Conservation (phyloP, 2,797 vertebrate genomes). For the Gymnoscopelus microlampas region DNA sequence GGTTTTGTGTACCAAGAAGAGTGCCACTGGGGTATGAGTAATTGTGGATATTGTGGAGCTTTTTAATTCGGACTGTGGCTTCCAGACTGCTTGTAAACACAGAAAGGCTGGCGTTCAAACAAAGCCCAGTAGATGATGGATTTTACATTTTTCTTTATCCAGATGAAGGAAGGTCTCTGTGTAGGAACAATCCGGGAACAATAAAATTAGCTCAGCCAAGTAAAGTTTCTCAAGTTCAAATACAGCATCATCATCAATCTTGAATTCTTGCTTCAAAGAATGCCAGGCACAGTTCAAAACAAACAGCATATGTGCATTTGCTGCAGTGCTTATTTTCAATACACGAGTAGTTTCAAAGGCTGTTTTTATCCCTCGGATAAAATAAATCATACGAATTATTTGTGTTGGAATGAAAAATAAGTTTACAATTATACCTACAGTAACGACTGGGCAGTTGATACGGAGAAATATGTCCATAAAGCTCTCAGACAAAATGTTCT, state of each 20-base stretch:
- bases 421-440: slow-evolving; percentile 20
- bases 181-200: neutral
- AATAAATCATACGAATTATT: too few species aligned
- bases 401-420: slow-evolving; percentile 28
- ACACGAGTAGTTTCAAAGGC: slow-evolving; percentile 46
- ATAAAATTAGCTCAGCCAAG: neutral
- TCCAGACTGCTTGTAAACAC: too few species aligned
- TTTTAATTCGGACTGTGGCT: too few species aligned
- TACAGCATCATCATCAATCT: slow-evolving; percentile 17
- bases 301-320: too few species aligned
- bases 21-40: too few species aligned
- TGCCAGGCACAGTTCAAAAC: slow-evolving; percentile 21
- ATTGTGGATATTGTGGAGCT: too few species aligned
- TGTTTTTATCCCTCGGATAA: slow-evolving; percentile 23
- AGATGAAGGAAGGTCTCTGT: neutral
- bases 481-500: neutral
- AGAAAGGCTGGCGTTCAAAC: neutral
- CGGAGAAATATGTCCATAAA: slow-evolving; percentile 15
- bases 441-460: slow-evolving; percentile 8
- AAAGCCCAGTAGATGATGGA: neutral
- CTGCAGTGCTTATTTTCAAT: slow-evolving; percentile 1
- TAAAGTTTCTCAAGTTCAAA: neutral
- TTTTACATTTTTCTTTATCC: neutral
- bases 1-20: too few species aligned
- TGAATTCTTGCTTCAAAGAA: neutral